Evolutionary conservation across 1,140 invertebrate genomes (phyloP).

Genomic region (Thaumatotibia leucotreta): DNA sequence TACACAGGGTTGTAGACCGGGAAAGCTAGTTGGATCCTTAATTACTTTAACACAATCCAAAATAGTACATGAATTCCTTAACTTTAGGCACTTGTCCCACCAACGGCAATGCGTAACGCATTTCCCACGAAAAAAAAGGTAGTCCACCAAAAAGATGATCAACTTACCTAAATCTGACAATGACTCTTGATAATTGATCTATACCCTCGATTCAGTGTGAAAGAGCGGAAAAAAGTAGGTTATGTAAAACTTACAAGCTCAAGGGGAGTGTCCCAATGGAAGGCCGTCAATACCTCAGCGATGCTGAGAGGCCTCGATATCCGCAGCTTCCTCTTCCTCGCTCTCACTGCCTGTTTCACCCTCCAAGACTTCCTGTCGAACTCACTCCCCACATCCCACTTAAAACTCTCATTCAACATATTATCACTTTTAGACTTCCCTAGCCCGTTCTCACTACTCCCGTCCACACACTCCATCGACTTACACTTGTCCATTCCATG

Average conservation of each 20-base stretch:
- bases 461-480: conserved; percentile 30
- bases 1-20: no score
- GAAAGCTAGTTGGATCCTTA: no score
- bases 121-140: no score
- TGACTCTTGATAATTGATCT: no score
- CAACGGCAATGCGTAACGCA: no score
- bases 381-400: conserved; percentile 13
- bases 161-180: no score
- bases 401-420: conserved; percentile 16
- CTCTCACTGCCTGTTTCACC: conserved; percentile 32
- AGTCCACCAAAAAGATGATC: no score
- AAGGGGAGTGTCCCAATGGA: conserved; percentile 35
- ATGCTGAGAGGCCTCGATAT: conserved; percentile 26
- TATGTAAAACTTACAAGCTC: conserved; percentile 30
- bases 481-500: conserved; percentile 26
- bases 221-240: no score
- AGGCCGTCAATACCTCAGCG: conserved; percentile 28
- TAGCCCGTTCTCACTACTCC: conserved; percentile 12
- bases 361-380: conserved; percentile 22
- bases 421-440: conserved; percentile 29
- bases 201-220: no score
- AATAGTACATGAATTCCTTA: no score
- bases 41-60: no score
- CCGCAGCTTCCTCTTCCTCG: conserved; percentile 32
- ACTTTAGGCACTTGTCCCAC: no score